Base-by-base conservation (phyloP, 2,888 invertebrate genomes). In the Amiota mariae region DNA sequence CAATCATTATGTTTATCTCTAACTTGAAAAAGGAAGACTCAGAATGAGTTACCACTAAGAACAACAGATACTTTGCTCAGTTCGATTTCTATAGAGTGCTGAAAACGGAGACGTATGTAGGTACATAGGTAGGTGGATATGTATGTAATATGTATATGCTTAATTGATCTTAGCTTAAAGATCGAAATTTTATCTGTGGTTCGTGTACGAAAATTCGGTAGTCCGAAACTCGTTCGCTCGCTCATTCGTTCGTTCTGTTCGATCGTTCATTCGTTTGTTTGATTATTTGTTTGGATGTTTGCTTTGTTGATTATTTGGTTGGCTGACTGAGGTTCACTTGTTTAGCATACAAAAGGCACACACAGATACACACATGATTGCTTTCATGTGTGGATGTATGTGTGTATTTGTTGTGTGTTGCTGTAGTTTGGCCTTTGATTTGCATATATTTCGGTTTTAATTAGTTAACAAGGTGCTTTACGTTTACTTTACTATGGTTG, bases 361-460 rank as follows among this genome's bases (percentile, higher is more conserved):
- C 59, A 18, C 9, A 15, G 11, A 18, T 1, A 59, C 18, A 15
- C 20, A 59, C 59, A 20, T 20, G 20, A 59, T n/a, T 15, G 11
- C 9, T 59, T 59, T 15, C 20, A 20, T 18, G 18, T 15, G 59
- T 59, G 18, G 10, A 11, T 59, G 59, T 59, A 20, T 59, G 20
- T 15, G 59, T 59, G 59, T 59, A 13, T 15, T 15, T 72, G 57
- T 61, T 56, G 13, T 72, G 49, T 51, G 47, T 73, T 63, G 54
- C 48, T 57, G 67, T 48, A n/a, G 49, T 78, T 79, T 75, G 72
- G 79, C 74, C 81, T 85, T 86, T 87, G 86, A 88, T 88, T 88
- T 88, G 88, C 88, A 88, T 88, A 88, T 84, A 88, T 88, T 88
- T 87, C 76, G 86, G 82, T 86, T 88, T 88, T 88, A 88, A 88